Conservation (phyloP, 2,113 vertebrate species). For the Gasterosteus nipponicus region DNA sequence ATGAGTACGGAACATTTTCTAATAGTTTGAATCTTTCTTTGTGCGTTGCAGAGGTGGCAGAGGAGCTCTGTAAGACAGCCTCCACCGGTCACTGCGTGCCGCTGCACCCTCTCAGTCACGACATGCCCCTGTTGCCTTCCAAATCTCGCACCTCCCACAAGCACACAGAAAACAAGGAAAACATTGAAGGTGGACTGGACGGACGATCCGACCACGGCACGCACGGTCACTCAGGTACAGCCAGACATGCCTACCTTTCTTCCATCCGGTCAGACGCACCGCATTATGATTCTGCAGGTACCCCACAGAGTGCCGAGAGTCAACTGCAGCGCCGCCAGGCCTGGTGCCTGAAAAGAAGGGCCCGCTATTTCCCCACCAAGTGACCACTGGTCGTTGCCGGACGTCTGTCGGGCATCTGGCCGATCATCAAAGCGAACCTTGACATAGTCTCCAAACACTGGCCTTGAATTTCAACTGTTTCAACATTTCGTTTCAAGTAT, state of each 20-base stretch:
- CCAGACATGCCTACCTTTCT: slow-evolving; percentile 47
- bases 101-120: slow-evolving; percentile 82
- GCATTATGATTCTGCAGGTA: slow-evolving; percentile 66
- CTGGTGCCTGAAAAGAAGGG: slow-evolving; percentile 72
- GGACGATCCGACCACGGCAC: slow-evolving; percentile 72
- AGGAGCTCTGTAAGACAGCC: slow-evolving; percentile 94
- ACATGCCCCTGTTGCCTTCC: slow-evolving; percentile 91
- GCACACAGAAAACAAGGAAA: slow-evolving; percentile 96
- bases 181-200: slow-evolving; percentile 90
- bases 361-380: slow-evolving; percentile 65
- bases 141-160: slow-evolving; percentile 93
- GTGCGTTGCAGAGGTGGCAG: slow-evolving; percentile 88
- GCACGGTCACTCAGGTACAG: slow-evolving; percentile 79
- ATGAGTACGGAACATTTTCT: no score
- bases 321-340: slow-evolving; percentile 67
- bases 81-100: slow-evolving; percentile 86
- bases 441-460: neutral
- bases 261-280: slow-evolving; percentile 25
- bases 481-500: neutral
- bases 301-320: neutral
- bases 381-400: slow-evolving; percentile 14
- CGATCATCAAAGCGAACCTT: neutral
- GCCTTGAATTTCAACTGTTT: neutral
- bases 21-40: neutral
- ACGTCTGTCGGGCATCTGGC: neutral